Conservation (phyloP, 2,888 invertebrate species). For the Hedya salicella region DNA sequence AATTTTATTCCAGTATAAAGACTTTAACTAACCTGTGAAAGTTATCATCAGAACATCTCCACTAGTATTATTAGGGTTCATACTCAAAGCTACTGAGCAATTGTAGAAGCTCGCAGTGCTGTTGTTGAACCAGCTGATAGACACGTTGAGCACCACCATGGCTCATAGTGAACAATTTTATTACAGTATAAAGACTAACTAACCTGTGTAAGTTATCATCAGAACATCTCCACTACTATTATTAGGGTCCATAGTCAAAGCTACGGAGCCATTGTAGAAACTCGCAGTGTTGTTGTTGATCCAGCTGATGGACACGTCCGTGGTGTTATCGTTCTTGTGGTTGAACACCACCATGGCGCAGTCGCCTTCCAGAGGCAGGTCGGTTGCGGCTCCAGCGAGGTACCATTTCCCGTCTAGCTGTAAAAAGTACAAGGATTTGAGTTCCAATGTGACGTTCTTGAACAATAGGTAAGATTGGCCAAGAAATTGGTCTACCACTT, state of each 20-base stretch:
- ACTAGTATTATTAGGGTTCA: slow-evolving; percentile 63
- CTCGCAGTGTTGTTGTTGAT: slow-evolving; percentile 69
- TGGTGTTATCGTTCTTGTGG: slow-evolving; percentile 69
- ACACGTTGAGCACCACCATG: too few species aligned
- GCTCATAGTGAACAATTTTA: too few species aligned
- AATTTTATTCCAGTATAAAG: too few species aligned
- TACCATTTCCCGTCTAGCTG: slow-evolving; percentile 79
- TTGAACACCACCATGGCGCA: slow-evolving; percentile 75
- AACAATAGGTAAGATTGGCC: too few species aligned
- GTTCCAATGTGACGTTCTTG: too few species aligned
- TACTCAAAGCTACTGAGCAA: slow-evolving; percentile 69
- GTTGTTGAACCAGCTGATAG: slow-evolving; percentile 74
- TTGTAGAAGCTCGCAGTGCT: slow-evolving; percentile 72
- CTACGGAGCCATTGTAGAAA: slow-evolving; percentile 74
- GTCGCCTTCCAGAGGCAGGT: slow-evolving; percentile 66
- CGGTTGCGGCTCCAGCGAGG: slow-evolving; percentile 68
- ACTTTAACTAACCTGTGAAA: too few species aligned
- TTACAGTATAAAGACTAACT: too few species aligned
- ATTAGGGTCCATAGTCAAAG: slow-evolving; percentile 65
- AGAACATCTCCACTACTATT: slow-evolving; percentile 69
- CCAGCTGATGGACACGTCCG: slow-evolving; percentile 75
- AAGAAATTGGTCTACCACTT: too few species aligned
- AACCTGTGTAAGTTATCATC: slow-evolving; percentile 72
- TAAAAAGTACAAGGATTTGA: neutral
- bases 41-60: slow-evolving; percentile 72